Evolutionary conservation across 1,140 invertebrate genomes (phyloP).

Genomic region (Drosophila lowei): DNA sequence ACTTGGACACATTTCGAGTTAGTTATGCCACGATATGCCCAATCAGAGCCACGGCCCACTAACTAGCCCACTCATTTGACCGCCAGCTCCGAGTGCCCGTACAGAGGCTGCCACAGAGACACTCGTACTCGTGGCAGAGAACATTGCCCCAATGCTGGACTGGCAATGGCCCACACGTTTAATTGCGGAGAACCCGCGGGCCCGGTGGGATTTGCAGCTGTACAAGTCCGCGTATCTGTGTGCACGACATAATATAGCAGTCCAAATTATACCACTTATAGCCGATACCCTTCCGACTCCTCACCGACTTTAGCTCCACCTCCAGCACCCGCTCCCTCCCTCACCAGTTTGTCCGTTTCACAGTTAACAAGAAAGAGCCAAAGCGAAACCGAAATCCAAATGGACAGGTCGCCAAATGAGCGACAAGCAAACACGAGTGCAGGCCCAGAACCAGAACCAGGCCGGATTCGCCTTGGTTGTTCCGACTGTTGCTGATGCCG

Average conservation of each 20-base stretch:
- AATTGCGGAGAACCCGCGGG: constrained; percentile 56
- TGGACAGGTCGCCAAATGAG: constrained; percentile 67
- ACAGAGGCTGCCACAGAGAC: no score
- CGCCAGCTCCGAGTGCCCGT: constrained; percentile 1
- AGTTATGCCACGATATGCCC: constrained; percentile 73
- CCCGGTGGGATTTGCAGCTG: background rate
- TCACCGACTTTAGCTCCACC: background rate
- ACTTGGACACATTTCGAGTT: constrained; percentile 73
- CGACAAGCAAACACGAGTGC: constrained; percentile 68
- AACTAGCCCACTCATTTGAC: constrained; percentile 58
- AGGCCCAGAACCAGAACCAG: constrained; percentile 15
- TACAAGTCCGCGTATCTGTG: constrained; percentile 21
- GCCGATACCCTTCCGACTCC: constrained; percentile 16
- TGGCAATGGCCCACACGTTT: constrained; percentile 52
- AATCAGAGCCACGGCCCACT: constrained; percentile 63
- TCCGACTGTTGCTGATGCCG: constrained; percentile 15
- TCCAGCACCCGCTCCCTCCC: background rate
- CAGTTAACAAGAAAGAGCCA: constrained; percentile 64
- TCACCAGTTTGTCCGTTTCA: constrained; percentile 6
- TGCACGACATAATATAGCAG: constrained; percentile 71
- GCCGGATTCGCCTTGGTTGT: constrained; percentile 38
- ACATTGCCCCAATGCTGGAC: constrained; percentile 2
- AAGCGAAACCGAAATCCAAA: constrained; percentile 39
- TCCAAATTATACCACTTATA: constrained; percentile 76
- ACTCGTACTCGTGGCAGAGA: background rate